Conservation (phyloP, 2,888 invertebrate genomes). For the Stenichneumon culpator region DNA sequence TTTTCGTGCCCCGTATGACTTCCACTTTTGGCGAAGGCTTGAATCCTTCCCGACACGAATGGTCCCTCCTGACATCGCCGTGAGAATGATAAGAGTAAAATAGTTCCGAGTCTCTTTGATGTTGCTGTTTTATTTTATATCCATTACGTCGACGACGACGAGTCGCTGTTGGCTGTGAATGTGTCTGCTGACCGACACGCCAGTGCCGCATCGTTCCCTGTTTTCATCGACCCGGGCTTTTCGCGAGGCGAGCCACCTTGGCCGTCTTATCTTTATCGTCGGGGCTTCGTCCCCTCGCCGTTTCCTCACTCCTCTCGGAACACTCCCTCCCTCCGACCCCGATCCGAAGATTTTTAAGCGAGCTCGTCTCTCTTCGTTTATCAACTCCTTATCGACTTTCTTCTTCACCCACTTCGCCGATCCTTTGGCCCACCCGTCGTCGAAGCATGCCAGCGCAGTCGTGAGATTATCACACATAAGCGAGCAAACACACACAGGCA, state of each 20-base stretch:
- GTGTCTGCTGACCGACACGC: slow-evolving; percentile 47
- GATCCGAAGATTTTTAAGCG: slow-evolving; percentile 67
- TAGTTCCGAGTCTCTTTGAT: slow-evolving; percentile 38
- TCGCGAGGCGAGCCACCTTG: slow-evolving; percentile 61
- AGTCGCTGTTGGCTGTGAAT: neutral
- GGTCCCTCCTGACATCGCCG: neutral
- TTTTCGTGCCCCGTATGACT: slow-evolving; percentile 32
- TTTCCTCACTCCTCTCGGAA: neutral
- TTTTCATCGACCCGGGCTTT: slow-evolving; percentile 65
- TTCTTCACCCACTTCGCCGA: slow-evolving; percentile 24
- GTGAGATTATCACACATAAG: neutral
- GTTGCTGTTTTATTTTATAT: slow-evolving; percentile 34
- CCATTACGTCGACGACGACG: neutral
- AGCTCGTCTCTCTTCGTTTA: slow-evolving; percentile 71
- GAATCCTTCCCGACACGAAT: slow-evolving; percentile 18
- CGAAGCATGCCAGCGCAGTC: neutral
- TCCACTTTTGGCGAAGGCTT: slow-evolving; percentile 15
- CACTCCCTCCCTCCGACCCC: slow-evolving; percentile 20
- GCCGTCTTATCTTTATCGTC: slow-evolving; percentile 63
- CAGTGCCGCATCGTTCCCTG: slow-evolving; percentile 54
- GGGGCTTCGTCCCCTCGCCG: slow-evolving; percentile 36
- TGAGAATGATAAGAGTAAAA: slow-evolving; percentile 31
- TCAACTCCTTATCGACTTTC: slow-evolving; percentile 66
- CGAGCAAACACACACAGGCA: slow-evolving; percentile 7
- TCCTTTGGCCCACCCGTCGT: slow-evolving; percentile 30